These are phyloP conservation scores for Nomada flava DNA, from an alignment of 2,888 invertebrate species.

Conservation along the genomic window DNA sequence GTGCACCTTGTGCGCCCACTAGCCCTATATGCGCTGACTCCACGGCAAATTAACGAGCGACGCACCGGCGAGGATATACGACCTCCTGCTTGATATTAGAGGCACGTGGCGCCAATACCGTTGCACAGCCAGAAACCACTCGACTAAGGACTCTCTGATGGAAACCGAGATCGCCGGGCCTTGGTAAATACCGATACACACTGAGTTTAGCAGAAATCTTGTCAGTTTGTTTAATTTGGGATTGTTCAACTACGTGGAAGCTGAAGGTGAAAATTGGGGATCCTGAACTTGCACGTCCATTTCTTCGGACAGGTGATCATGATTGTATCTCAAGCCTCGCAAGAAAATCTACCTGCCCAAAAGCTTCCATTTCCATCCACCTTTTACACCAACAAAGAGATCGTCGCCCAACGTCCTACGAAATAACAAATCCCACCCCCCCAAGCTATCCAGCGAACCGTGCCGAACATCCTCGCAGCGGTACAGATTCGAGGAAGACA, in stretches of 20 bases:
- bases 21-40: slow-evolving; percentile 61
- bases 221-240: no score
- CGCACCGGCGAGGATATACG: slow-evolving; percentile 63
- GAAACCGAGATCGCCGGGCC: slow-evolving; percentile 27
- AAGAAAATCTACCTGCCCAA: no score
- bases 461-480: slow-evolving; percentile 1
- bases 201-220: neutral
- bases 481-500: slow-evolving; percentile 25
- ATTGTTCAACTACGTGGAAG: no score
- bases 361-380: no score
- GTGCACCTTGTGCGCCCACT: slow-evolving; percentile 65
- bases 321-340: no score
- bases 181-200: neutral
- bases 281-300: no score
- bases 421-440: neutral
- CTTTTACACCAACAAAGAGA: no score
- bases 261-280: no score
- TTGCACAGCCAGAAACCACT: slow-evolving; percentile 41
- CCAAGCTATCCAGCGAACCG: neutral
- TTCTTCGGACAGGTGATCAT: no score
- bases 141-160: slow-evolving; percentile 22
- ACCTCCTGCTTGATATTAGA: slow-evolving; percentile 63
- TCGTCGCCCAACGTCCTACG: no score
- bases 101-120: slow-evolving; percentile 67
- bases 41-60: slow-evolving; percentile 71